A percentile compares a stretch with the other conserved stretches of the same genome.
phyloP scores from a whole-genome alignment of 2,113 vertebrate genomes.

The Reinhardtius hippoglossoides region DNA sequence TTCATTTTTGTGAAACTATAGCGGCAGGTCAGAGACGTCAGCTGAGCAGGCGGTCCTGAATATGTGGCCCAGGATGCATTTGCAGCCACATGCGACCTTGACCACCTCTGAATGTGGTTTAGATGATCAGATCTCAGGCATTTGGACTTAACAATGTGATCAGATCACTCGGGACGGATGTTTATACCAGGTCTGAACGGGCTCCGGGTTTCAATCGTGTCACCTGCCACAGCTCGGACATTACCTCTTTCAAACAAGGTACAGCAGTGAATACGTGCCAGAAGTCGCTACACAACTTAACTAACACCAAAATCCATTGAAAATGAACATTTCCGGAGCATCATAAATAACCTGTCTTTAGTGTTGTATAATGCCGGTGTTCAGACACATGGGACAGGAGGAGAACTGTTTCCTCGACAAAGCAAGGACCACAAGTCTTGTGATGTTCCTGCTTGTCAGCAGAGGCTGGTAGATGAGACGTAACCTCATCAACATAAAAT shows the following conservation, averaged over 20 bases:
- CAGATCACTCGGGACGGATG: background rate
- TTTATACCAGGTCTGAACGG: background rate
- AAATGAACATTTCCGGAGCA: slow-evolving; percentile 10
- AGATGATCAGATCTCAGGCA: no score
- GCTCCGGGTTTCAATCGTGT: slow-evolving; percentile 7
- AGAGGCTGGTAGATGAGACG: slow-evolving; percentile 25
- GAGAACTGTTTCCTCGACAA: slow-evolving; percentile 21
- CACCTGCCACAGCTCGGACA: slow-evolving; percentile 10
- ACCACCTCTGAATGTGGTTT: no score
- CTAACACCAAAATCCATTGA: slow-evolving; percentile 13
- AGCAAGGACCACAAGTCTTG: slow-evolving; percentile 1
- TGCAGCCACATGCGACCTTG: no score
- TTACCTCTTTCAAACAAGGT: slow-evolving; percentile 47
- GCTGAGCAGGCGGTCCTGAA: no score
- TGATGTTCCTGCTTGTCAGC: slow-evolving; percentile 11
- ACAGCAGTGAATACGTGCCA: slow-evolving; percentile 11
- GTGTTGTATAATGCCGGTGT: slow-evolving; percentile 1
- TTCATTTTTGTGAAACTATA: no score
- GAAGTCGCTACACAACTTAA: slow-evolving; percentile 2
- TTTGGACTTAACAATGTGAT: no score
- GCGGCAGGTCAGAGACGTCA: no score
- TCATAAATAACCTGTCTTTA: slow-evolving; percentile 8
- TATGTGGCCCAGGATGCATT: no score
- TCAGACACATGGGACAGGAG: slow-evolving; percentile 19
- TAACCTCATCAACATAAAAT: slow-evolving; percentile 19